These are phyloP conservation scores for Motacilla alba DNA, from an alignment of 2,113 vertebrate species.

Conservation along the genomic window DNA sequence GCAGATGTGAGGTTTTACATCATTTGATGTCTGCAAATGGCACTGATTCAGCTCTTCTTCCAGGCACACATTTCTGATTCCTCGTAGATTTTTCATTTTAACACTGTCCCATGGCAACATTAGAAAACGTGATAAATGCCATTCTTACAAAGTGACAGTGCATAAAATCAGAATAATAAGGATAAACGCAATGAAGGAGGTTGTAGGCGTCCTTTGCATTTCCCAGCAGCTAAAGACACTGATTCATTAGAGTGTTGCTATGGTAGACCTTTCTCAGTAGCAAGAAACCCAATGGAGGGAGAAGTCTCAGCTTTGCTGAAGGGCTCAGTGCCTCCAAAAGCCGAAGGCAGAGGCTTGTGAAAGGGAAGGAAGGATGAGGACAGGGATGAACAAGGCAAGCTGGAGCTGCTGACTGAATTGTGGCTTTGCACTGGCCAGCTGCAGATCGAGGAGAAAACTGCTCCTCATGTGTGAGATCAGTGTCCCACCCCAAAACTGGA, in stretches of 20 bases:
- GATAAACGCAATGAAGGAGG: neutral
- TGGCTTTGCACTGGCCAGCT: neutral
- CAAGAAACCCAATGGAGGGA: neutral
- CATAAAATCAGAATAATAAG: neutral
- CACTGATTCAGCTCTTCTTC: neutral
- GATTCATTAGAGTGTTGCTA: neutral
- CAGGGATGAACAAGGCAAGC: neutral
- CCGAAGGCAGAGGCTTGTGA: neutral
- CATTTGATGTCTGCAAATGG: neutral
- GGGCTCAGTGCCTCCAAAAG: neutral
- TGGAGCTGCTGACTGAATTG: neutral
- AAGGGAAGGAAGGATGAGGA: neutral
- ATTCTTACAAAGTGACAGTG: neutral
- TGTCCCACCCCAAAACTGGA: rapidly evolving
- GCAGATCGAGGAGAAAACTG: neutral
- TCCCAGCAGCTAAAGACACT: neutral
- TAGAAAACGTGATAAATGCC: neutral
- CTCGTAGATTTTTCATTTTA: neutral
- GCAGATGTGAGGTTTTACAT: neutral
- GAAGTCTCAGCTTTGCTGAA: neutral
- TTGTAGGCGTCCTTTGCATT: neutral
- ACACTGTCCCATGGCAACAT: neutral
- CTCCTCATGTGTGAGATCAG: neutral
- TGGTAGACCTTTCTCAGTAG: neutral
- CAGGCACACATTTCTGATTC: neutral